Base-by-base conservation (phyloP, 2,113 vertebrate genomes). In the Egretta garzetta region DNA sequence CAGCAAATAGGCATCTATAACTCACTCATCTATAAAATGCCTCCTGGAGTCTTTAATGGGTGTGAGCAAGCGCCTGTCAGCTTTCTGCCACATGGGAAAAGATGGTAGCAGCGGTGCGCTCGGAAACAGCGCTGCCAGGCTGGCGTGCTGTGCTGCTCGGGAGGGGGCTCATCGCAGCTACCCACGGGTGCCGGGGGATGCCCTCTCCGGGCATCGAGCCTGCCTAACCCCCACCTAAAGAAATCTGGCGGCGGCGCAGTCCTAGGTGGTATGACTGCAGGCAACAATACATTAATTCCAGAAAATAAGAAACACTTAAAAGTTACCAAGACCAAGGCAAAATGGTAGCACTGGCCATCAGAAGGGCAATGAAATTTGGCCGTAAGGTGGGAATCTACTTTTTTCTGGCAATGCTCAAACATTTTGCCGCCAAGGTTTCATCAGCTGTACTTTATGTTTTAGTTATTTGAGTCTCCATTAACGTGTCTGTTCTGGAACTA, bases 361-460 rank as follows among this genome's bases (percentile, higher is more conserved):
- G 79, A 96, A 79, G 28, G 18, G 32, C 47, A 80, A 90, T n/a
- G 28, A 90, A 85, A 95, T 87, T 86, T 37, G 74, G 33, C 74
- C 33, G 1, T 80, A 62, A 91, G 41, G 32, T 80, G 35, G 16
- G 28, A 94, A 96, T 70, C 50, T 56, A 67, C 43, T 71, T 83
- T 90, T 62, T 93, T 86, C 76, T 96, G 94, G 84, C 66, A 58
- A 55, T 20, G 21, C 20, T 96, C 12, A 27, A 86, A 56, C 77
- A 56, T 86, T 93, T 94, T 89, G 20, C 74, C 95, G 91, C 91
- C 94, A 96, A 93, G 18, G 32, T 88, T 96, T 96, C 91, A 88
- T 96, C 89, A 94, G 66, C 66, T 91, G 77, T 91, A 66, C 45
- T 91, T 82, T 90, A 73, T 1, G 0, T 71, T 96, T 90, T 83